Base-by-base conservation (phyloP, 2,888 invertebrate genomes). In the Cheilosia pagana region DNA sequence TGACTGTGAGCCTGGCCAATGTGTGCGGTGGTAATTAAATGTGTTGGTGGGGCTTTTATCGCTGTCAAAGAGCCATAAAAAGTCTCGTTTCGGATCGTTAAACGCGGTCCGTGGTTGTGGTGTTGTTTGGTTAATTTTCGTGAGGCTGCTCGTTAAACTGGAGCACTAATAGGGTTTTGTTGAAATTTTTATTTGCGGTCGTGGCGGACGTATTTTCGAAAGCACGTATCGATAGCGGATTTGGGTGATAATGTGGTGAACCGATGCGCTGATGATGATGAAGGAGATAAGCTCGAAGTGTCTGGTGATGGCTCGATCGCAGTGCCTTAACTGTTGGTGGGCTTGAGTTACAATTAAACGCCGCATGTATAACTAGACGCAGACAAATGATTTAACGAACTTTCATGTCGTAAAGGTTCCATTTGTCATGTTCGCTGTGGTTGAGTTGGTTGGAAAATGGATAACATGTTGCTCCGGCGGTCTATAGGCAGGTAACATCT, bases 21-120 rank as follows among this genome's bases (percentile, higher is more conserved):
- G 76, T 62, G 63, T 71, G 71, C 68, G 67, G 79, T 62, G 86
- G 65, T 86, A 87, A 87, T 87, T 87, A 82, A 87, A 87, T 87
- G 71, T 71, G 74, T 77, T 75, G 81, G 85, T 76, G 75, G 77
- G 75, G 77, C 67, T 82, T 87, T 77, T 77, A 71, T 70, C 71
- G 71, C 55, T 71, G 70, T 63, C 63, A 59, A 65, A 63, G 50
- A 23, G 14, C 65, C 62, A 71, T 78, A 78, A 78, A 35, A 71
- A 71, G 62, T 70, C 62, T 71, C 63, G 78, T 71, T 78, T 21
- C 50, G 57, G 71, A 60, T 78, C 78, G 63, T 78, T 71, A 78
- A 71, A 78, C 71, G 70, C 71, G 70, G 21, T 52, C 53, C 62
- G 53, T 48, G 62, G 60, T 48, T 63, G 70, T 65, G 71, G 71